Evolutionary conservation across 2,113 vertebrate species (phyloP), one percentile per base, ranked within the genome.

Genomic region (Tapirus terrestris): DNA sequence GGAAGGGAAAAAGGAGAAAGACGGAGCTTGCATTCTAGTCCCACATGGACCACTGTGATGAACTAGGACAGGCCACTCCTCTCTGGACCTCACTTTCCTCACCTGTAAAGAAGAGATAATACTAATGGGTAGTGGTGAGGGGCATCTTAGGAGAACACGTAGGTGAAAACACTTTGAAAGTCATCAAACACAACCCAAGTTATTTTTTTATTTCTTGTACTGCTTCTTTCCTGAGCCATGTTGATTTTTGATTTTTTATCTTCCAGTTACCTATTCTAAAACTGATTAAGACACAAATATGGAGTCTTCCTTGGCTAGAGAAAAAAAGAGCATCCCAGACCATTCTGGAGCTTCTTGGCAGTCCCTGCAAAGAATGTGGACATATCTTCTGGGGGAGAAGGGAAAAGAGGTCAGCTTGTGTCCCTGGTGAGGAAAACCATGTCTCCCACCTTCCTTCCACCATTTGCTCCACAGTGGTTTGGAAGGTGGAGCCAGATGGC

Each of bases 191-290:
- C 61, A 33, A 18, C 23, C 43, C 45, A 31, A 43, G 73, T 9
- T 45, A 72, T 1, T 14, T 70, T 85, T 85, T 53, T 48, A 23
- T 33, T 56, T 23, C 53, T 31, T 6, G 43, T 33, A 68, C 23
- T 6, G 12, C 60, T 75, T 77, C 58, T 36, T 94, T 82, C 73
- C 33, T 45, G 68, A 61, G 60, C 18, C 77, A 45, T 68, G 29
- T 29, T 9, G 56, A 27, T 53, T 75, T 36, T 36, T 16, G 39
- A 48, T 13, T 77, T 31, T 60, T 51, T 13, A 65, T 33, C 18
- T 96, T 68, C n/a, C 92, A 75, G 65, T 83, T 61, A 75, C 53
- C 73, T 85, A n/a, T 36, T 67, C 65, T 76, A 85, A 82, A n/a
- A 72, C 83, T 31, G 82, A 97, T 31, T 39, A 39, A 77, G 65